phyloP scores from a whole-genome alignment of 1,140 invertebrate species.

The Drosophila orena region DNA sequence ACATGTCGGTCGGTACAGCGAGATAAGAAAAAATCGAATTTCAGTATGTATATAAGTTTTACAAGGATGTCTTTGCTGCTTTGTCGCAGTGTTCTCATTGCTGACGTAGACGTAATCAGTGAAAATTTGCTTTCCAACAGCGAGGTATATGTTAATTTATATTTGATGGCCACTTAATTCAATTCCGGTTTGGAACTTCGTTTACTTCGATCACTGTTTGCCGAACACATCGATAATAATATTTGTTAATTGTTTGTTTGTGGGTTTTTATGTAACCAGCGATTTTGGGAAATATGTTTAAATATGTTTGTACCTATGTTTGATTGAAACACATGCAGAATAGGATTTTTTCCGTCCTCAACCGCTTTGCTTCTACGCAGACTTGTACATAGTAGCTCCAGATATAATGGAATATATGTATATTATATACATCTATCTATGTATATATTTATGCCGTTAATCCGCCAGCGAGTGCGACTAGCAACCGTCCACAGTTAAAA shows the following conservation, averaged over 20 bases:
- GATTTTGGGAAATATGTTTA: conserved; percentile 12
- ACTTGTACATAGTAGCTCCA: conserved; percentile 56
- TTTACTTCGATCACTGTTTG: conserved; percentile 13
- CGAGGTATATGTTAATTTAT: conserved; percentile 7
- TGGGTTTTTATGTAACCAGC: conserved; percentile 74
- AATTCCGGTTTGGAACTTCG: background rate
- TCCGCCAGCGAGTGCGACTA: conserved; percentile 79
- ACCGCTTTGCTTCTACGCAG: conserved; percentile 58
- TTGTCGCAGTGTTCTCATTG: conserved; percentile 55
- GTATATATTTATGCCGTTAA: conserved; percentile 73
- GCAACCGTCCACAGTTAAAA: conserved; percentile 85
- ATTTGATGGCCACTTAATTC: conserved; percentile 16
- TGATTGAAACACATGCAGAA: conserved; percentile 63
- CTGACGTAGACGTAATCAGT: conserved; percentile 42
- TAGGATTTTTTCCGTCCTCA: conserved; percentile 51
- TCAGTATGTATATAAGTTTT: conserved; percentile 75
- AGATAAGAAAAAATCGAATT: conserved; percentile 68
- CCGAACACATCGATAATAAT: conserved; percentile 12
- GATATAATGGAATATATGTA: conserved; percentile 50
- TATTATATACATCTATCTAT: conserved; percentile 48
- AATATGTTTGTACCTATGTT: background rate
- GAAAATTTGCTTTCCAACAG: conserved; percentile 18
- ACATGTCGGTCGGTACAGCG: conserved; percentile 11
- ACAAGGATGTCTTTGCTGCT: conserved; percentile 65
- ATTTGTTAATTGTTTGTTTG: conserved; percentile 33